These are phyloP conservation scores for Callimico goeldii DNA, from an alignment of 2,797 vertebrate species.

Conservation along the genomic window DNA sequence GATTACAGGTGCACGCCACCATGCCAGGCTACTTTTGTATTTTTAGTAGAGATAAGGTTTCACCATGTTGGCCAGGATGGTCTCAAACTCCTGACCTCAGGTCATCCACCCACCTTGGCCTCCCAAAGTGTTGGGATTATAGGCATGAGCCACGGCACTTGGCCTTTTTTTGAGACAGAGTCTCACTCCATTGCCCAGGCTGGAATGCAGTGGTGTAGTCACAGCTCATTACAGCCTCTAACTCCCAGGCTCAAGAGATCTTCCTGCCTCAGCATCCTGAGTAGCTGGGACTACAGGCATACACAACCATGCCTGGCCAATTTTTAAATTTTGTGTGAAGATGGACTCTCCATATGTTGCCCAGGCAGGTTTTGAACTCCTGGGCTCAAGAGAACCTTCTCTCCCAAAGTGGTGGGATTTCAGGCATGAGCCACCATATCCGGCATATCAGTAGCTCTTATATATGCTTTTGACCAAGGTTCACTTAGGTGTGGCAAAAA, in stretches of 20 bases:
- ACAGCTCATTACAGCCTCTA: not conserved
- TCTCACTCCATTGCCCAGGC: not conserved
- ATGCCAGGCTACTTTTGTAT: not conserved
- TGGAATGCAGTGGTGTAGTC: not conserved
- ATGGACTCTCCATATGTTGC: not conserved
- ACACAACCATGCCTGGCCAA: not conserved
- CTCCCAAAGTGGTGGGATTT: not conserved
- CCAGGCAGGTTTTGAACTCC: not conserved
- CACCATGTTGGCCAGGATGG: not conserved
- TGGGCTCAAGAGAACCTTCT: not conserved
- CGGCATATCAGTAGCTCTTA: not conserved
- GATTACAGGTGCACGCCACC: not conserved
- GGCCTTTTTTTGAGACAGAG: no score
- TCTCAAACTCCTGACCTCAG: not conserved
- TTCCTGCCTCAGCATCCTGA: not conserved
- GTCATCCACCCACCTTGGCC: not conserved
- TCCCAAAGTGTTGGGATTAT: not conserved
- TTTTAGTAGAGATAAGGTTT: not conserved
- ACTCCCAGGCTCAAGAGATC: not conserved
- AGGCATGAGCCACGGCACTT: not conserved
- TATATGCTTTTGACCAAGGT: not conserved
- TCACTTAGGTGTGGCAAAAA: not conserved
- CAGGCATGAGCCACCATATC: not conserved
- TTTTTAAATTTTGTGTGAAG: not conserved
- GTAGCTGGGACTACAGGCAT: not conserved